A percentile compares a stretch with the other conserved stretches of the same genome.
These are phyloP conservation scores for Uropetala carovei DNA, from an alignment of 2,888 invertebrate genomes.

Conservation along the genomic window DNA sequence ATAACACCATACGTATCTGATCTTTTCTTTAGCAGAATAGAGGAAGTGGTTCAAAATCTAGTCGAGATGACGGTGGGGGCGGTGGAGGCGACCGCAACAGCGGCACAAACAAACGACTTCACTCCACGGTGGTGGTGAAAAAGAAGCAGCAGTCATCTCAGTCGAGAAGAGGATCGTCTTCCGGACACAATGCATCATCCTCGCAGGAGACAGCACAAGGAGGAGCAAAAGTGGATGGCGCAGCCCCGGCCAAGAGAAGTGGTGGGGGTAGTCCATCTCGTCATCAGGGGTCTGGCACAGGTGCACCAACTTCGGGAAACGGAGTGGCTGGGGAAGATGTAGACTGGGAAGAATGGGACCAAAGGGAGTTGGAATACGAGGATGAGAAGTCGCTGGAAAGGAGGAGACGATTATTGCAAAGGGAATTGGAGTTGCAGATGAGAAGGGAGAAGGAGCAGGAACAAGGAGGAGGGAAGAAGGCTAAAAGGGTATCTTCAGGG, in stretches of 20 bases:
- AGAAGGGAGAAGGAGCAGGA: conserved; percentile 85
- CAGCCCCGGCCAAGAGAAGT: not conserved
- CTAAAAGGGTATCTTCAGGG: conserved; percentile 74
- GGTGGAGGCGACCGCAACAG: conserved; percentile 23
- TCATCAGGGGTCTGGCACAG: not conserved
- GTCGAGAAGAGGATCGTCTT: conserved; percentile 7
- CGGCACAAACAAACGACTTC: conserved; percentile 77
- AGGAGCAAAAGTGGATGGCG: conserved; percentile 13
- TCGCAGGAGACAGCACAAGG: conserved; percentile 15
- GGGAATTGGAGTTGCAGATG: conserved; percentile 87
- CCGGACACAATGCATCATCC: conserved; percentile 44
- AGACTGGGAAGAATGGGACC: conserved; percentile 87
- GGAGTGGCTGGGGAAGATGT: conserved; percentile 79
- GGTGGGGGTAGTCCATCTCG: not conserved
- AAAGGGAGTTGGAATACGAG: conserved; percentile 87
- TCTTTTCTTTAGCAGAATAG: conserved; percentile 12
- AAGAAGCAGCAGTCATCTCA: conserved; percentile 70
- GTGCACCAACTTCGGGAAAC: not conserved
- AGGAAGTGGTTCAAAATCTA: conserved; percentile 47
- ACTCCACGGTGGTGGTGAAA: conserved; percentile 80
- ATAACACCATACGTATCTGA: not conserved
- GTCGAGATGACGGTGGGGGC: conserved; percentile 31
- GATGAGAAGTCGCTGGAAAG: conserved; percentile 88
- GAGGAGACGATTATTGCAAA: conserved; percentile 84
- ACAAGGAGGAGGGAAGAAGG: conserved; percentile 80